Evolutionary conservation across 2,888 invertebrate genomes (phyloP).

Genomic region (Urechis unicinctus): DNA sequence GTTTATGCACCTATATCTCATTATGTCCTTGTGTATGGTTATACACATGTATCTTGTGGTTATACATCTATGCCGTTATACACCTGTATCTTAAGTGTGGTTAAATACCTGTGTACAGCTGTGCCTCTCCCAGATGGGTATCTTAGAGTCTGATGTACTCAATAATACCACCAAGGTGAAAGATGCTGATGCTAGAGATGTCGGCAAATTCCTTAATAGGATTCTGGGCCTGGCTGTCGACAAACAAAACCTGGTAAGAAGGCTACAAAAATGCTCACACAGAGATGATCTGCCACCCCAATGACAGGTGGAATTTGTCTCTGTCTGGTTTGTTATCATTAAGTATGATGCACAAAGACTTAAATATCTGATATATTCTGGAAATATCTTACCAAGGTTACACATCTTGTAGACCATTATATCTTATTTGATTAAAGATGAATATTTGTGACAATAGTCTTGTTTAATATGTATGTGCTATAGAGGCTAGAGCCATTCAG

Average conservation of each 20-base stretch:
- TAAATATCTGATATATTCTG: not conserved
- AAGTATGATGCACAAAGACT: not conserved
- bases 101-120: no score
- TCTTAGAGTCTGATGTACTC: conserved; percentile 32
- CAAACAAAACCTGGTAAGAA: conserved; percentile 38
- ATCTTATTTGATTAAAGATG: no score
- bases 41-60: no score
- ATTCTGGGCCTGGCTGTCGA: conserved; percentile 40
- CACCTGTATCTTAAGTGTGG: no score
- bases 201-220: conserved; percentile 44
- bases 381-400: not conserved
- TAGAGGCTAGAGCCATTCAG: no score
- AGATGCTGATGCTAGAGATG: conserved; percentile 37
- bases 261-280: no score
- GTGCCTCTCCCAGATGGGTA: conserved; percentile 39
- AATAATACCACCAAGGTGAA: conserved; percentile 20
- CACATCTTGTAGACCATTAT: no score
- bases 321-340: not conserved
- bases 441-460: no score
- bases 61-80: no score
- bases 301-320: not conserved
- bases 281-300: not conserved
- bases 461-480: no score
- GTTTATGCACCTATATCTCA: no score
- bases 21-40: no score